Evolutionary conservation across 2,888 invertebrate genomes (phyloP), one percentile per base, ranked within the genome.

Genomic region (Dysmachus trigonus): DNA sequence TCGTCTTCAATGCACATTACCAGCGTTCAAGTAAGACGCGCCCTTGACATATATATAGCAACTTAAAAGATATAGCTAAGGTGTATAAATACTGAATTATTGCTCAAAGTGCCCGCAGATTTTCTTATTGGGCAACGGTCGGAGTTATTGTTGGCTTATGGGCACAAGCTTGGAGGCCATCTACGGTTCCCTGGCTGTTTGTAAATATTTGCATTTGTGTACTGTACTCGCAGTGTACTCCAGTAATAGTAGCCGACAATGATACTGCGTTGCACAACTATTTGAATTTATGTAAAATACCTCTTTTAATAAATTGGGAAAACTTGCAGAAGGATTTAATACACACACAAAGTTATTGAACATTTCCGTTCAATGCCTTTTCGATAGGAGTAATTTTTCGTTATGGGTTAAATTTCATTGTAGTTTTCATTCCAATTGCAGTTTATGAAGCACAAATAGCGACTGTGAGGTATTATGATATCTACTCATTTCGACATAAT

Each of bases 1-100:
- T 79, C 79, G 51, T 79, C 79, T 79, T 47, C 79, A 51, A 27
- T 38, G 51, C 79, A 79, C 31, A 47, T 51, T 79, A 51, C 51
- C 79, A 27, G 41, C 79, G 33, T 79, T 62, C 22, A 41, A 27
- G 79, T 79, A 51, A 79, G 30, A 27, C 47, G 35, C 38, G 79
- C 79, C 79, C 79, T 79, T 79, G 79, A 79, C 79, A 79, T 47
- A 79, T 47, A 79, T 79, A 51, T 79, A 79, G 27, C 38, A 38
- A 38, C 33, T 76, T 38, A 41, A 76, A 35, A 76, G 33, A 76
- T 76, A 35, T 38, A 76, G 38, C 35, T 76, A 35, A 31, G 76
- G 76, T 76, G 38, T 38, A 76, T 41, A 76, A 38, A 76, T 76
- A 35, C 76, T 76, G 76, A 76, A 38, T 38, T 76, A 76, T 76